These are phyloP conservation scores for Narcine bancroftii DNA, from an alignment of 2,113 vertebrate genomes.

Conservation along the genomic window DNA sequence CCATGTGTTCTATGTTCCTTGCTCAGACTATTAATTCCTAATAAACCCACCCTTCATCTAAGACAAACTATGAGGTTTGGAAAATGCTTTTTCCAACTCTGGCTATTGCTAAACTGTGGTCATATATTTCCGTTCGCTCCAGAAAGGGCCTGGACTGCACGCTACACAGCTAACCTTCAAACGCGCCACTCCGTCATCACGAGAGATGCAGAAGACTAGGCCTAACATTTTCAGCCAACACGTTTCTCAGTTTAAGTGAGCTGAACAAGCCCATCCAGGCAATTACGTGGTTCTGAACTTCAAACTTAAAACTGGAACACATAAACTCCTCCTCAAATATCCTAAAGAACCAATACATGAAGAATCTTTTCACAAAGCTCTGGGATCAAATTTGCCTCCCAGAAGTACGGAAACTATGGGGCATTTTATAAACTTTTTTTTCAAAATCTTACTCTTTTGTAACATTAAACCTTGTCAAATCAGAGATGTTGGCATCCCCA, in stretches of 20 bases:
- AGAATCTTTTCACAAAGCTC: background rate
- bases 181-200: background rate
- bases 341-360: background rate
- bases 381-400: background rate
- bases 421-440: background rate
- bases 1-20: no score
- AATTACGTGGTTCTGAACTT: background rate
- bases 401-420: background rate
- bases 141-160: background rate
- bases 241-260: background rate
- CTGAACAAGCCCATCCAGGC: background rate
- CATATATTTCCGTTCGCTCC: background rate
- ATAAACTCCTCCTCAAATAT: background rate
- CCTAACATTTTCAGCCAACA: background rate
- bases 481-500: background rate
- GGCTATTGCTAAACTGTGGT: background rate
- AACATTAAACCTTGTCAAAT: background rate
- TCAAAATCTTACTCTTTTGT: background rate
- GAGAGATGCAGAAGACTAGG: background rate
- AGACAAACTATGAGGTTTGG: background rate
- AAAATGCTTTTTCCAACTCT: background rate
- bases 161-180: background rate
- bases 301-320: background rate
- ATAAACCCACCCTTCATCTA: background rate
- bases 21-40: no score